Percentiles rank a stretch among this genome's conserved stretches.
These are phyloP conservation scores for Sandelia bainsii DNA, from an alignment of 2,797 vertebrate genomes.

Conservation along the genomic window DNA sequence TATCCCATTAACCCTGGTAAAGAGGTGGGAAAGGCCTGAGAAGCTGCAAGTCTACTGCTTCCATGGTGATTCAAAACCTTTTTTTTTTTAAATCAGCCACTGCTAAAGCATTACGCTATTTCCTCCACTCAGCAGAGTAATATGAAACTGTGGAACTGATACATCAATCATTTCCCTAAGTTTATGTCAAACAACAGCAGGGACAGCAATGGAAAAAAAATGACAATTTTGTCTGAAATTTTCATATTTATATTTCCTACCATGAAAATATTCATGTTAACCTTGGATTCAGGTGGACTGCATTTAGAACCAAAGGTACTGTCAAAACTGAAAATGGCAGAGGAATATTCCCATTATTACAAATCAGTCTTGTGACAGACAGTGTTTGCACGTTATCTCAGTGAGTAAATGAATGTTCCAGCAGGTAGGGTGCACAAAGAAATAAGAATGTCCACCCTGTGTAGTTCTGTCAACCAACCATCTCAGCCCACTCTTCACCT, in stretches of 20 bases:
- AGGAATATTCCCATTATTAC: neutral
- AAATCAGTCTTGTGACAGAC: neutral
- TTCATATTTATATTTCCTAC: no score
- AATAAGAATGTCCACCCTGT: no score
- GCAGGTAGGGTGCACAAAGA: no score
- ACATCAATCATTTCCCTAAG: neutral
- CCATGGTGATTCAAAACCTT: neutral
- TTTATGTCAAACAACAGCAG: neutral
- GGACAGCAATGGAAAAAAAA: neutral
- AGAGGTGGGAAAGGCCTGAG: slow-evolving; percentile 9
- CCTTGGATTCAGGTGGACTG: no score
- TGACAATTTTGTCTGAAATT: no score
- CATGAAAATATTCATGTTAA: no score
- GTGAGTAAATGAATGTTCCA: no score
- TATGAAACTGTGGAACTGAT: neutral
- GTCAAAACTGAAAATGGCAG: neutral
- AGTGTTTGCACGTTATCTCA: no score
- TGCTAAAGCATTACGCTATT: neutral
- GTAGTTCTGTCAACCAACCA: no score
- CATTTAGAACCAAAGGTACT: neutral
- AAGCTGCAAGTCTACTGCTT: neutral
- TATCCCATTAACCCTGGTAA: slow-evolving; percentile 63
- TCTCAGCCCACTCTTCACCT: no score
- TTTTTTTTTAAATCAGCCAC: no score
- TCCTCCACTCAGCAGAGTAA: neutral